Evolutionary conservation across 2,797 vertebrate species (phyloP).

Genomic region (Phataginus tetradactyla): DNA sequence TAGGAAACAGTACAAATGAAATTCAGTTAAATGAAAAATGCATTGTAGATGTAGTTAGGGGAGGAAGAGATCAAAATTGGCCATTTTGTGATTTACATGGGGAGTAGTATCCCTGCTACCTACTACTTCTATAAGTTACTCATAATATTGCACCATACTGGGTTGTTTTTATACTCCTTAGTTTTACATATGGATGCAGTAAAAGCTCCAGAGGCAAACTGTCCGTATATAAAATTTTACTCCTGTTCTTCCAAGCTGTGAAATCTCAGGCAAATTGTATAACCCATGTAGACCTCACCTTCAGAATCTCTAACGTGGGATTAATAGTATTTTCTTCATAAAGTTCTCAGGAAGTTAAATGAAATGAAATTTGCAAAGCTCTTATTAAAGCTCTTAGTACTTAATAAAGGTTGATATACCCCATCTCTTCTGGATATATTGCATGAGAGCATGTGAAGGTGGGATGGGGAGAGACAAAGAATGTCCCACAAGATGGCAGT

Average conservation of each 20-base stretch:
- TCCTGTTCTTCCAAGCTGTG: background rate
- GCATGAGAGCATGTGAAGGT: background rate
- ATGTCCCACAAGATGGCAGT: constrained; percentile 60
- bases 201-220: background rate
- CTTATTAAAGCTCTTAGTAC: background rate
- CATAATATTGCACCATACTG: background rate
- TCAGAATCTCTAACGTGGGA: background rate
- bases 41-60: background rate
- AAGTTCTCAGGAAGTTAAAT: constrained; percentile 22
- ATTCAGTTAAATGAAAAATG: constrained; percentile 1
- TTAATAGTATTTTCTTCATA: background rate
- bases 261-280: background rate
- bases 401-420: background rate
- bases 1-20: constrained; percentile 49
- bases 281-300: background rate
- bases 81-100: background rate
- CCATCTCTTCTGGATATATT: background rate
- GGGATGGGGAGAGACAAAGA: background rate
- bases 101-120: background rate
- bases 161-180: background rate
- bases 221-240: background rate
- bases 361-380: background rate
- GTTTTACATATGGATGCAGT: background rate
- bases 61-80: background rate
- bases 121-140: background rate